These are phyloP conservation scores for Cantharis lateralis DNA, from an alignment of 2,888 invertebrate genomes.

Conservation along the genomic window DNA sequence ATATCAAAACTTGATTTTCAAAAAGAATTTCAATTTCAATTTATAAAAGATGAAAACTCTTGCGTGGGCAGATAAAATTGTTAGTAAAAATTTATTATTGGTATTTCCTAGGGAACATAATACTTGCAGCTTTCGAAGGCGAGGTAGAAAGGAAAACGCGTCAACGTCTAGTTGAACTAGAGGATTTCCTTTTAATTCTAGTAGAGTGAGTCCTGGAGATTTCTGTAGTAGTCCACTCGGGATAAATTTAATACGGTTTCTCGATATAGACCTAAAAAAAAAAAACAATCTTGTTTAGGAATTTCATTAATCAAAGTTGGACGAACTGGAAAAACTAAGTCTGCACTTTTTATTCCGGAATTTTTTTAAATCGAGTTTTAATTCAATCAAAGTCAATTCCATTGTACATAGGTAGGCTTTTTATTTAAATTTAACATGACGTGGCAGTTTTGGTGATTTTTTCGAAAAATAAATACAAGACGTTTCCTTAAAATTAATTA, in stretches of 20 bases:
- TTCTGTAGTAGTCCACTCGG: slow-evolving; percentile 71
- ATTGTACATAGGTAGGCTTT: too few relatives aligned
- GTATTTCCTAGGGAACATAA: slow-evolving; percentile 41
- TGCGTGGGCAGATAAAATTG: slow-evolving; percentile 1
- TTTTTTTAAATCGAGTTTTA: background rate
- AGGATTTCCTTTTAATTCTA: slow-evolving; percentile 86
- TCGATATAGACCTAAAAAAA: slow-evolving; percentile 72
- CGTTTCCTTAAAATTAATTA: background rate
- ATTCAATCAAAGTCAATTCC: background rate
- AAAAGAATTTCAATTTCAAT: background rate
- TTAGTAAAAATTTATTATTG: slow-evolving; percentile 12
- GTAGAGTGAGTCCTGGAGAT: slow-evolving; percentile 69
- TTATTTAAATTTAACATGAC: too few relatives aligned
- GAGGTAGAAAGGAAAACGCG: slow-evolving; percentile 77
- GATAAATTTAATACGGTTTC: slow-evolving; percentile 80
- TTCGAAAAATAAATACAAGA: background rate
- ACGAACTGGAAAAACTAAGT: background rate
- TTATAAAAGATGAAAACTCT: background rate
- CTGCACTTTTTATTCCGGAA: background rate
- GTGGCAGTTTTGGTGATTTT: too few relatives aligned
- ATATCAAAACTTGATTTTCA: background rate
- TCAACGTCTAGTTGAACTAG: slow-evolving; percentile 69
- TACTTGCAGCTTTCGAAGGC: slow-evolving; percentile 80
- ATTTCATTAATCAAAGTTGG: slow-evolving; percentile 7
- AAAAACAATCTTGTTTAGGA: slow-evolving; percentile 4